A percentile compares a stretch with the other conserved stretches of the same genome.
These are phyloP conservation scores for Gopherus evgoodei DNA, from an alignment of 2,113 vertebrate species.

Conservation along the genomic window DNA sequence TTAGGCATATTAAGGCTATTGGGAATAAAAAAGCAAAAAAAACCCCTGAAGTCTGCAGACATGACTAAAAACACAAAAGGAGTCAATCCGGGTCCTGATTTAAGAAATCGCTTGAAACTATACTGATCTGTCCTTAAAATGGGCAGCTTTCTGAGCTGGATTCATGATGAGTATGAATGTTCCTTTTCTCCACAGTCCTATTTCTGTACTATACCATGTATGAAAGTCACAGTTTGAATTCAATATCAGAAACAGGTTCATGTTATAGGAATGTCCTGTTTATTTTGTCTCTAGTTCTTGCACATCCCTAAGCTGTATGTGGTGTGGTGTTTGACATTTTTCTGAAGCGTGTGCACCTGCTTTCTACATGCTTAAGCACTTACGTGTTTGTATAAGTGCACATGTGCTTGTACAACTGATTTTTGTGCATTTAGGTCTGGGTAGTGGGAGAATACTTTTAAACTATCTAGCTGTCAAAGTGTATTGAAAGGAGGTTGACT, in stretches of 20 bases:
- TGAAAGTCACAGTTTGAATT: not conserved
- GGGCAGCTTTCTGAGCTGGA: not conserved
- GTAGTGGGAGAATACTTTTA: not conserved
- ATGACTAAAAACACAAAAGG: not conserved
- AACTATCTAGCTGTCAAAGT: not conserved
- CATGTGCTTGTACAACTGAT: not conserved
- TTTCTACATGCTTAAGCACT: not conserved
- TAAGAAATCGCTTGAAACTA: not conserved
- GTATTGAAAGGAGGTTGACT: not conserved
- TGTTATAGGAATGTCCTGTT: not conserved
- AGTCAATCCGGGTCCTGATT: no score
- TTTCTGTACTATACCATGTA: not conserved
- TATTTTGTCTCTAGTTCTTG: not conserved
- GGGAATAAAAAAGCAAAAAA: not conserved
- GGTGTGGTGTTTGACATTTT: not conserved
- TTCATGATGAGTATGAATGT: not conserved
- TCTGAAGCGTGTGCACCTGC: not conserved
- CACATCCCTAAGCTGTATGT: not conserved
- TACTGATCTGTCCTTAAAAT: not conserved
- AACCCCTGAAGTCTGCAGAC: not conserved
- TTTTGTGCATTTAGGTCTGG: not conserved
- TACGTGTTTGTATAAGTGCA: not conserved
- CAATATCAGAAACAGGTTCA: not conserved
- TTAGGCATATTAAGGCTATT: no score
- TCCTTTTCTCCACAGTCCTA: not conserved